Conservation (phyloP, 1,140 invertebrate genomes). For the Sitodiplosis mosellana region DNA sequence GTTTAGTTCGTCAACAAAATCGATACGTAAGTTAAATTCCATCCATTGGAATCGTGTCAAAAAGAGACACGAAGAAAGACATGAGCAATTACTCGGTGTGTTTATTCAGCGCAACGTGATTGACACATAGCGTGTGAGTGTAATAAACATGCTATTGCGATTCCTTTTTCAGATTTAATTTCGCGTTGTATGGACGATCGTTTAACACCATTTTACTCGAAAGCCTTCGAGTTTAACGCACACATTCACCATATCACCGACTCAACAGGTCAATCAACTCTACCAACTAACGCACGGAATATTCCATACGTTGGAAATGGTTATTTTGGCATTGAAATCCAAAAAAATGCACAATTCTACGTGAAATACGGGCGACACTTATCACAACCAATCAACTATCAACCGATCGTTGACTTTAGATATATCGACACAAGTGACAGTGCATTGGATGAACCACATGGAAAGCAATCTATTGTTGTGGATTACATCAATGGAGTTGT, state of each 20-base stretch:
- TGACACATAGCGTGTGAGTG: background rate
- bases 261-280: slow-evolving; percentile 24
- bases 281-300: slow-evolving; percentile 31
- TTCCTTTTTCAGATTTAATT: slow-evolving; percentile 28
- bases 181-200: slow-evolving; percentile 43
- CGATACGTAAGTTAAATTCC: background rate
- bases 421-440: slow-evolving; percentile 19
- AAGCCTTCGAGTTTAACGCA: slow-evolving; percentile 42
- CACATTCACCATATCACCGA: slow-evolving; percentile 34
- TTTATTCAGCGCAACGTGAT: background rate
- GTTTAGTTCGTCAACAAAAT: background rate
- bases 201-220: slow-evolving; percentile 35
- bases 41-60: slow-evolving; percentile 4
- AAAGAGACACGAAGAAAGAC: slow-evolving; percentile 3
- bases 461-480: slow-evolving; percentile 39
- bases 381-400: slow-evolving; percentile 47
- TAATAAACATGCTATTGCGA: background rate
- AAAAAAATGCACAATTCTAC: slow-evolving; percentile 42
- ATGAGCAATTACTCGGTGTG: background rate
- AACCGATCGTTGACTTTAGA: slow-evolving; percentile 46
- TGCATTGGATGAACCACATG: slow-evolving; percentile 9
- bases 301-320: slow-evolving; percentile 69
- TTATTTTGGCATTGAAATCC: slow-evolving; percentile 42
- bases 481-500: slow-evolving; percentile 49
- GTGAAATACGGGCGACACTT: slow-evolving; percentile 51